Base-by-base conservation (phyloP, 2,113 vertebrate species). In the Carollia perspicillata region DNA sequence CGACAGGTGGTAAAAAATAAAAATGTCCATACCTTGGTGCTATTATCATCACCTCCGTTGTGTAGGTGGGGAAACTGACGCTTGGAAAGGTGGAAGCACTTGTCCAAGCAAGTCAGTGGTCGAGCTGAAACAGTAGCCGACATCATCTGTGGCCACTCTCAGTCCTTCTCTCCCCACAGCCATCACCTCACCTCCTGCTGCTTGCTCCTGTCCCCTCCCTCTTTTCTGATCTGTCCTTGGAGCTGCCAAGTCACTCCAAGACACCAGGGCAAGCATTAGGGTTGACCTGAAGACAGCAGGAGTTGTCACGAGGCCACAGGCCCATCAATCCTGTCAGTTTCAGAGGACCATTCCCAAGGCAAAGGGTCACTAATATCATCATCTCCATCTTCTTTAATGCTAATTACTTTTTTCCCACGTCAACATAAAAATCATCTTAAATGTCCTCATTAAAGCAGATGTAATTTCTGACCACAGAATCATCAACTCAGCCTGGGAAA, bases 401-500 rank as follows among this genome's bases (percentile, higher is more conserved):
- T 97, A 98, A 96, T 97, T 95, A 97, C 65, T 89, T 98, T 95
- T 95, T 94, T 89, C 23, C 66, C 95, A 96, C 33, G 55, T 97
- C 96, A 98, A 98, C 97, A 97, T 93, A 97, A 98, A 96, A 91
- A 95, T 96, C 66, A 93, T 96, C 95, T 97, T 93, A 95, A 94
- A 93, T 90, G 65, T 95, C 79, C 96, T 97, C 63, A 78, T 97
- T 98, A 97, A 96, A 93, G 49, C 10, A 0, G 6, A 63, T 97
- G 95, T 80, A 69, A 49, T 96, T 97, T 97, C 95, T 97, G 96
- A 86, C 85, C 94, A 93, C 87, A 80, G 92, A 72, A 33, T 77
- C 20, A 49, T 78, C 84, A 5, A 60, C 88, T 85, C 75, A 81
- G n/a, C 77, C n/a, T 26, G 55, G 35, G 78, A 89, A 81, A 90